Evolutionary conservation across 1,140 invertebrate genomes (phyloP), one percentile per base, ranked within the genome.

Genomic region (Heliconius hewitsoni): DNA sequence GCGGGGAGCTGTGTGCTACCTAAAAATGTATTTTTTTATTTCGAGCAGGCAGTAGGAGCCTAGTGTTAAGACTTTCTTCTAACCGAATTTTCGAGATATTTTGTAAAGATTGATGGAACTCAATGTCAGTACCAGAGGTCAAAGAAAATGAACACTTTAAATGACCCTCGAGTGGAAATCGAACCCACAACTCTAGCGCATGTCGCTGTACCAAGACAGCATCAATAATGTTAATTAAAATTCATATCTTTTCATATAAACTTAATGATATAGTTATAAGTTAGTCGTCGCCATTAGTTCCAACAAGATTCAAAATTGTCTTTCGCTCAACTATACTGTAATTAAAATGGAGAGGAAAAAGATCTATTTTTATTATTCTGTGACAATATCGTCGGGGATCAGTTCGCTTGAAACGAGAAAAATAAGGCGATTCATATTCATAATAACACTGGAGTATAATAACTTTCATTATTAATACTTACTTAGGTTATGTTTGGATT

Each of bases 381-480:
- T 76, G 81, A 86, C 82, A 83, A 83, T 86, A 83, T 84, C 84
- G 82, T 81, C 81, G 81, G 77, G 82, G 82, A 84, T 83, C 82
- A 85, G 81, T 86, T 83, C 78, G 82, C 78, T 76, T 60, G 73
- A 60, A 79, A 39, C 71, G 71, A 39, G 71, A 72, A 72, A 84
- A 85, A 83, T 80, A 79, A 75, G 81, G 82, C 77, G 80, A 86
- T 86, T 88, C 82, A 88, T 89, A 88, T 89, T 88, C 83, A 89
- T 88, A 84, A 87, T 86, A 46, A 16, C 16, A 81, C 82, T 60
- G 78, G 73, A 81, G 73, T 85, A 84, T 87, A 87, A 88, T 88
- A 85, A 87, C 81, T 85, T 87, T 86, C 87, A 88, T 88, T 88
- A 89, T 85, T 84, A 83, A 87, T 77, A 76, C 66, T 79, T 81